These are phyloP conservation scores for Siphonodentalium dalli DNA, from an alignment of 2,888 invertebrate species.

Conservation along the genomic window DNA sequence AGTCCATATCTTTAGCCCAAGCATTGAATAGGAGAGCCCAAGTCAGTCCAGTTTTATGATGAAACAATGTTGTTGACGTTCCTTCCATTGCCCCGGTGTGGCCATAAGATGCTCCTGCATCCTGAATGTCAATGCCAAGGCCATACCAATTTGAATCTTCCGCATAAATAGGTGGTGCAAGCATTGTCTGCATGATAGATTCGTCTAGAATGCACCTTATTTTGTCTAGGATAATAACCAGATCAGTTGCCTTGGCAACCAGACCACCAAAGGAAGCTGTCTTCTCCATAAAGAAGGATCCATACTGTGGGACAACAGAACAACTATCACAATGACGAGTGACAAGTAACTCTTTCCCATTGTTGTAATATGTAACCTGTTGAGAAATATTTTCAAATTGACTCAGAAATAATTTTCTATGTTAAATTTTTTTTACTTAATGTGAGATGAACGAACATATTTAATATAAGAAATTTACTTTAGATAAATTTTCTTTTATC, in stretches of 20 bases:
- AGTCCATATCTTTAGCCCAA: slow-evolving; percentile 53
- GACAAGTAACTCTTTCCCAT: slow-evolving; percentile 30
- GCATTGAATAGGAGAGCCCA: slow-evolving; percentile 56
- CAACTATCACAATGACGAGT: too few relatives aligned
- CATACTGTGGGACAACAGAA: slow-evolving; percentile 48
- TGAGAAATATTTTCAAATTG: slow-evolving; percentile 1
- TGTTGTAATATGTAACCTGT: slow-evolving; percentile 51
- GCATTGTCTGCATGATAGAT: too few relatives aligned
- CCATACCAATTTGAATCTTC: slow-evolving; percentile 53
- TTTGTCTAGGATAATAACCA: slow-evolving; percentile 36
- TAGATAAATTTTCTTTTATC: too few relatives aligned
- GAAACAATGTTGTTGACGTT: slow-evolving; percentile 47
- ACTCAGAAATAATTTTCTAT: too few relatives aligned
- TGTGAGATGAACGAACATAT: too few relatives aligned
- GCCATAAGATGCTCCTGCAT: slow-evolving; percentile 48
- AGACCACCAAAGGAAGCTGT: slow-evolving; percentile 54
- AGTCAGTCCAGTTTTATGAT: slow-evolving; percentile 46
- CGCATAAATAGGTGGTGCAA: too few relatives aligned
- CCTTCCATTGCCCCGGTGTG: slow-evolving; percentile 61
- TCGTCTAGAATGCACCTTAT: too few relatives aligned
- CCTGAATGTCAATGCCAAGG: slow-evolving; percentile 53
- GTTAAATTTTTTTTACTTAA: too few relatives aligned
- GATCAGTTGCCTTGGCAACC: slow-evolving; percentile 44
- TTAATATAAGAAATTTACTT: too few relatives aligned
- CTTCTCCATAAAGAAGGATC: slow-evolving; percentile 51